phyloP scores from a whole-genome alignment of 2,113 vertebrate species.

The Cottus gobio region DNA sequence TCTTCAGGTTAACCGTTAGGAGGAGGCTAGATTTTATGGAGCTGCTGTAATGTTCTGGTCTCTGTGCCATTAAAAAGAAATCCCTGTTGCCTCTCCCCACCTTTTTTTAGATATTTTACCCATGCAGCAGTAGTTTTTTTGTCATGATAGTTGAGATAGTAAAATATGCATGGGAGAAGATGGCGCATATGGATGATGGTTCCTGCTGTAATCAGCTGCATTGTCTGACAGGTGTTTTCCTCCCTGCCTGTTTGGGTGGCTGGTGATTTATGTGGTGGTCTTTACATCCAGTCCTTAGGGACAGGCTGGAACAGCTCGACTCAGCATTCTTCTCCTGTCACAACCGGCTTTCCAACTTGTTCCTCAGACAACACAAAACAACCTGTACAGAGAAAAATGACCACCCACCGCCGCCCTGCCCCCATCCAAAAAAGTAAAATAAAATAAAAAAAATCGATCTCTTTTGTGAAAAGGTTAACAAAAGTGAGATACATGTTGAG shows the following conservation, averaged over 20 bases:
- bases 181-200: constrained; percentile 45
- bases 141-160: constrained; percentile 27
- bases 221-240: constrained; percentile 66
- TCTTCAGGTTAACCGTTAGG: constrained; percentile 57
- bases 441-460: constrained; percentile 32
- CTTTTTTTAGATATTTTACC: constrained; percentile 27
- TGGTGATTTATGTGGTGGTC: constrained; percentile 74
- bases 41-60: constrained; percentile 7
- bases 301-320: constrained; percentile 56
- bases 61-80: constrained; percentile 10
- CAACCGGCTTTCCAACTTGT: constrained; percentile 55
- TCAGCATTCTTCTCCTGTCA: constrained; percentile 68
- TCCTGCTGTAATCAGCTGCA: constrained; percentile 65
- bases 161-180: constrained; percentile 43
- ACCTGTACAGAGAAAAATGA: constrained; percentile 35
- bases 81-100: not conserved
- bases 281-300: constrained; percentile 57
- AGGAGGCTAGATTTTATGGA: constrained; percentile 36
- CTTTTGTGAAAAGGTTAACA: constrained; percentile 61
- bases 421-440: not conserved
- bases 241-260: constrained; percentile 61
- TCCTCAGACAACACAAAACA: constrained; percentile 57
- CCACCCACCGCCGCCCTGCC: not conserved
- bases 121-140: constrained; percentile 26
- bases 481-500: constrained; percentile 66